A percentile compares a stretch with the other conserved stretches of the same genome.
Evolutionary conservation across 2,888 invertebrate species (phyloP).

Genomic region (Hylaea fasciaria): DNA sequence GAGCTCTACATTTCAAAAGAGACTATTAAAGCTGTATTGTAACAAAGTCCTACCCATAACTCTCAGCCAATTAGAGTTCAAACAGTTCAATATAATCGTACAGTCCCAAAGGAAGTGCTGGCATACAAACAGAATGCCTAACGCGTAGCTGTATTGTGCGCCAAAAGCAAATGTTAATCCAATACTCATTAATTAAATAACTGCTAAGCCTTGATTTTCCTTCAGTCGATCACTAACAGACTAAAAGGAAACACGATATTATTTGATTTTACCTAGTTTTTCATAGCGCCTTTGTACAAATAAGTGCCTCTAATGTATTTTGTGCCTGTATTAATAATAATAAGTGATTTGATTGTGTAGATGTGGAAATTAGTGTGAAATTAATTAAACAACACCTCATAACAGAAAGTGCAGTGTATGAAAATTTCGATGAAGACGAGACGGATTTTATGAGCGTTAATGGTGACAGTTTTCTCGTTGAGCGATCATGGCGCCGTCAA

Average conservation of each 20-base stretch:
- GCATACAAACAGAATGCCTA: slow-evolving; percentile 71
- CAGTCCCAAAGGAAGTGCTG: slow-evolving; percentile 68
- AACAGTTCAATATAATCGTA: slow-evolving; percentile 45
- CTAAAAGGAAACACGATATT: slow-evolving; percentile 62
- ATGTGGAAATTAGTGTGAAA: slow-evolving; percentile 20
- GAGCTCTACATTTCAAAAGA: neutral
- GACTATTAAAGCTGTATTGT: neutral
- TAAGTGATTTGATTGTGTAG: slow-evolving; percentile 5
- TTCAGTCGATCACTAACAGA: slow-evolving; percentile 72
- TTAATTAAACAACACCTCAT: neutral
- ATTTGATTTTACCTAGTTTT: slow-evolving; percentile 25
- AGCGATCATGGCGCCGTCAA: slow-evolving; percentile 85
- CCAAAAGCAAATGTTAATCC: slow-evolving; percentile 83
- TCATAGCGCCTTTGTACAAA: slow-evolving; percentile 18
- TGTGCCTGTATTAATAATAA: neutral
- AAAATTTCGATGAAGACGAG: slow-evolving; percentile 38
- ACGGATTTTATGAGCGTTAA: slow-evolving; percentile 76
- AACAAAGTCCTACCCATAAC: slow-evolving; percentile 9
- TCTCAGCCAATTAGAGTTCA: slow-evolving; percentile 47
- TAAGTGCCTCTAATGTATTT: neutral
- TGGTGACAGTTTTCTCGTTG: slow-evolving; percentile 89
- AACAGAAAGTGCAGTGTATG: slow-evolving; percentile 22
- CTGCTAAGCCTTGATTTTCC: slow-evolving; percentile 76
- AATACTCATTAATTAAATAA: slow-evolving; percentile 72
- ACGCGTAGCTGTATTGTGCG: slow-evolving; percentile 65